phyloP scores from a whole-genome alignment of 2,888 invertebrate species.

The Amblyjoppa fuscipennis region DNA sequence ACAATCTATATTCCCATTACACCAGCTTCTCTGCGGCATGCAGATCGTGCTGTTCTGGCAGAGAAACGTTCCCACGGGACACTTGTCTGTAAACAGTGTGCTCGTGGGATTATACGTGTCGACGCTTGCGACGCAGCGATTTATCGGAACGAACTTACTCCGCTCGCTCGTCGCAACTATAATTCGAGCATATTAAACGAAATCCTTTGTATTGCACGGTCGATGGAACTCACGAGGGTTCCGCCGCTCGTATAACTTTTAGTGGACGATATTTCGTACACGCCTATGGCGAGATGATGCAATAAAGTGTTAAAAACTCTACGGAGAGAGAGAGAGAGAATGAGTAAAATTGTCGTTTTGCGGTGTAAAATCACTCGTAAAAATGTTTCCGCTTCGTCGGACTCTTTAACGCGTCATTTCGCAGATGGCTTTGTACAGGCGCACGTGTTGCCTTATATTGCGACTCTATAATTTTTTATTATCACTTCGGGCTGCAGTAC shows the following conservation, averaged over 20 bases:
- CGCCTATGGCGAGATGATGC: background rate
- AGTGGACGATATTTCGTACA: background rate
- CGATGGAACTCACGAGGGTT: background rate
- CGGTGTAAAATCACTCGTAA: conserved; percentile 44
- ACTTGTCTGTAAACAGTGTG: conserved; percentile 83
- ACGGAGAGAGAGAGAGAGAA: background rate
- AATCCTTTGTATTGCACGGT: too few relatives aligned
- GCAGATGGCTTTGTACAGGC: conserved; percentile 56
- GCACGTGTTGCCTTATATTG: conserved; percentile 58
- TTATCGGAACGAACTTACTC: conserved; percentile 29
- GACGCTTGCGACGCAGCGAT: conserved; percentile 31
- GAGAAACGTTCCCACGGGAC: conserved; percentile 87
- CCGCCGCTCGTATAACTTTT: background rate
- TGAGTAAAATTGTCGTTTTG: conserved; percentile 1
- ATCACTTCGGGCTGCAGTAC: background rate
- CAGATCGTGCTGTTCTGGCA: conserved; percentile 86
- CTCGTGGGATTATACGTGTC: conserved; percentile 18
- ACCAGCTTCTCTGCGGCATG: conserved; percentile 87
- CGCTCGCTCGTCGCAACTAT: background rate
- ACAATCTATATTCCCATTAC: conserved; percentile 86
- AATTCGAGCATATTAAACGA: too few relatives aligned
- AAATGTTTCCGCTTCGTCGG: conserved; percentile 30
- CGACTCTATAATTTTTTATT: conserved; percentile 31
- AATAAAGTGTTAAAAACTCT: background rate
- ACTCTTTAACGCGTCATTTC: conserved; percentile 51